These are phyloP conservation scores for Campoletis sonorensis DNA, from an alignment of 1,140 invertebrate species.

Conservation along the genomic window DNA sequence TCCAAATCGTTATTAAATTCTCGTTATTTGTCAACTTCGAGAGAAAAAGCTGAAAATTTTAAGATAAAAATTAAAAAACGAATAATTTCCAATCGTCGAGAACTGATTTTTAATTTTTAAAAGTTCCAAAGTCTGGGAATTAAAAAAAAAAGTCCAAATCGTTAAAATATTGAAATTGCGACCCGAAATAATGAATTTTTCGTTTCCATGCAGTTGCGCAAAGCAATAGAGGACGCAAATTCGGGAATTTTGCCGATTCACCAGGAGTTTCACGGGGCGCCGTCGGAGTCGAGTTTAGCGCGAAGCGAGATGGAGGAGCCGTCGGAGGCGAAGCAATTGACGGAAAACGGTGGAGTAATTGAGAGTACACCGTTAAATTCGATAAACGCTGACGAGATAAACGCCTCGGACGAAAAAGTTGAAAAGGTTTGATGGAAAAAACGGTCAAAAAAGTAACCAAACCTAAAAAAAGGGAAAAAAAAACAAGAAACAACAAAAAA, in stretches of 20 bases:
- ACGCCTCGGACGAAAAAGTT: slow-evolving; percentile 58
- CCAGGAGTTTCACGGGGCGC: slow-evolving; percentile 58
- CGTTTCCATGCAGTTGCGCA: slow-evolving; percentile 81
- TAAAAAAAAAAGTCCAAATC: too few species aligned
- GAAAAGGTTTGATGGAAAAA: slow-evolving; percentile 63
- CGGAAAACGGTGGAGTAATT: slow-evolving; percentile 41
- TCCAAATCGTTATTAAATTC: too few species aligned
- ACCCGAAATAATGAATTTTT: too few species aligned
- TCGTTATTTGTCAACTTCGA: too few species aligned
- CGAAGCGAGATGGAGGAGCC: slow-evolving; percentile 62
- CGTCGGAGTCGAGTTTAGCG: slow-evolving; percentile 62
- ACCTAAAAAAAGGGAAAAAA: slow-evolving; percentile 7
- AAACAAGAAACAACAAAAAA: neutral
- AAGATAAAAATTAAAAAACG: too few species aligned
- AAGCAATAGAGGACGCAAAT: slow-evolving; percentile 93
- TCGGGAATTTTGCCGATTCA: slow-evolving; percentile 80
- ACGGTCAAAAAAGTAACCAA: neutral
- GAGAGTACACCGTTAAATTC: slow-evolving; percentile 55
- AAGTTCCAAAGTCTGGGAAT: too few species aligned
- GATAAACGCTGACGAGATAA: slow-evolving; percentile 58
- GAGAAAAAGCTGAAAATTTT: too few species aligned
- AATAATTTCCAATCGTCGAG: too few species aligned
- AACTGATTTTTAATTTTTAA: too few species aligned
- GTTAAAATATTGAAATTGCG: too few species aligned
- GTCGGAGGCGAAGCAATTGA: slow-evolving; percentile 52